Conservation (phyloP, 1,140 invertebrate species). For the Lordiphosa mommai region DNA sequence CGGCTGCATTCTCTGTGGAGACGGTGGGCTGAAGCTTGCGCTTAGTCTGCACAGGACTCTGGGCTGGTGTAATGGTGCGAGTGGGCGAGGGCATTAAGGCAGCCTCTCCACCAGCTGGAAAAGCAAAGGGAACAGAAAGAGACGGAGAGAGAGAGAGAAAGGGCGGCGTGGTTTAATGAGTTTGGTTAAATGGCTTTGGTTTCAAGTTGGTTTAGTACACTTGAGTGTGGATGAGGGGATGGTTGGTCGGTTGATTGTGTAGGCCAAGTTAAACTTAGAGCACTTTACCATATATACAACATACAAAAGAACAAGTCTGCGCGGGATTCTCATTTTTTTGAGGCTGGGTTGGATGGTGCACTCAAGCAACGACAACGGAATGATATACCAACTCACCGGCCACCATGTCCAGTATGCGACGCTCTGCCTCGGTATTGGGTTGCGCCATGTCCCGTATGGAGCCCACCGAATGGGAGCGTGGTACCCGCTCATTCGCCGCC, state of each 20-base stretch:
- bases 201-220: slow-evolving; percentile 62
- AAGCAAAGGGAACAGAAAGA: slow-evolving; percentile 20
- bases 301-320: slow-evolving; percentile 11
- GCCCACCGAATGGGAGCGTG: slow-evolving; percentile 84
- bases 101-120: slow-evolving; percentile 77
- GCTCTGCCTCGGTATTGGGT: slow-evolving; percentile 81
- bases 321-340: slow-evolving; percentile 13
- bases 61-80: slow-evolving; percentile 81
- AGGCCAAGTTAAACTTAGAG: slow-evolving; percentile 55
- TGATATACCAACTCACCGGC: slow-evolving; percentile 80
- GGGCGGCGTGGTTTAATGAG: slow-evolving; percentile 72
- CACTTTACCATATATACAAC: slow-evolving; percentile 40
- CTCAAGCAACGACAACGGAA: slow-evolving; percentile 29
- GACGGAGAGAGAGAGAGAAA: slow-evolving; percentile 54
- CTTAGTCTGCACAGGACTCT: slow-evolving; percentile 80
- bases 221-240: slow-evolving; percentile 41
- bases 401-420: slow-evolving; percentile 85
- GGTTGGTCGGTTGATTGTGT: slow-evolving; percentile 32
- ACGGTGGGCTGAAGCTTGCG: slow-evolving; percentile 86
- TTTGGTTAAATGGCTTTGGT: slow-evolving; percentile 69
- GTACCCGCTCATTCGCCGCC: slow-evolving; percentile 62
- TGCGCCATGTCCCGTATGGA: slow-evolving; percentile 84
- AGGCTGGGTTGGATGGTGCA: slow-evolving; percentile 11
- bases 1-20: slow-evolving; percentile 82
- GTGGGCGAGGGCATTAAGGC: slow-evolving; percentile 82